These are phyloP conservation scores for Cyaniris semiargus DNA, from an alignment of 2,888 invertebrate genomes.

Conservation along the genomic window DNA sequence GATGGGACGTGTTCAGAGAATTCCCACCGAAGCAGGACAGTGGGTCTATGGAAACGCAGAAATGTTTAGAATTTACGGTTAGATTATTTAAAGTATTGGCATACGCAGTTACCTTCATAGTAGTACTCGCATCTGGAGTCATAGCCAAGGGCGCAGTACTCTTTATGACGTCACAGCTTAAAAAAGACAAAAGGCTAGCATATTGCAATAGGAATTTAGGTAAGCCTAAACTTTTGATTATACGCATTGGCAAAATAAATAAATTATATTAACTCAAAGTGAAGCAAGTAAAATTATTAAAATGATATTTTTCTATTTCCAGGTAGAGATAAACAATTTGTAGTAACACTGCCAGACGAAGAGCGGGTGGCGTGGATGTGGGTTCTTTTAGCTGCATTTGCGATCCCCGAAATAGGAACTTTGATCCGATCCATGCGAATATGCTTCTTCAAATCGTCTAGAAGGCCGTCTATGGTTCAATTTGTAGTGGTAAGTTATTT, in stretches of 20 bases:
- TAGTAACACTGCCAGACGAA: constrained; percentile 89
- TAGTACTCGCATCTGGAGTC: constrained; percentile 92
- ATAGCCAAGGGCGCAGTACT: constrained; percentile 93
- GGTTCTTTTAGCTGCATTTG: constrained; percentile 92
- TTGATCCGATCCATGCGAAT: constrained; percentile 91
- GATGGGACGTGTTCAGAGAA: constrained; percentile 98
- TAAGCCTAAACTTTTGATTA: constrained; percentile 52
- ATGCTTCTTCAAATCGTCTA: constrained; percentile 94
- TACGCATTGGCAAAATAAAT: neutral
- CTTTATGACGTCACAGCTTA: constrained; percentile 95
- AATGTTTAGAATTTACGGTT: constrained; percentile 91
- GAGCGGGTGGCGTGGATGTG: constrained; percentile 96
- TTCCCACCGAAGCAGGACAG: constrained; percentile 94
- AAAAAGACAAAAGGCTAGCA: constrained; percentile 86
- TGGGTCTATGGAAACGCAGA: constrained; percentile 93
- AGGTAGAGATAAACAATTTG: constrained; percentile 93
- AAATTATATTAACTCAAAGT: neutral
- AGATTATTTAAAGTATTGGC: constrained; percentile 91
- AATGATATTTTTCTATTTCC: constrained; percentile 48
- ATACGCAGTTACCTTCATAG: constrained; percentile 90
- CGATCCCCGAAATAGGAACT: constrained; percentile 93
- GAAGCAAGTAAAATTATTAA: neutral
- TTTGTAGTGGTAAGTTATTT: constrained; percentile 67
- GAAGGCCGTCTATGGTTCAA: constrained; percentile 83
- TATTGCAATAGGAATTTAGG: constrained; percentile 94